Evolutionary conservation across 2,113 vertebrate species (phyloP).

Genomic region (Theristicus caerulescens): DNA sequence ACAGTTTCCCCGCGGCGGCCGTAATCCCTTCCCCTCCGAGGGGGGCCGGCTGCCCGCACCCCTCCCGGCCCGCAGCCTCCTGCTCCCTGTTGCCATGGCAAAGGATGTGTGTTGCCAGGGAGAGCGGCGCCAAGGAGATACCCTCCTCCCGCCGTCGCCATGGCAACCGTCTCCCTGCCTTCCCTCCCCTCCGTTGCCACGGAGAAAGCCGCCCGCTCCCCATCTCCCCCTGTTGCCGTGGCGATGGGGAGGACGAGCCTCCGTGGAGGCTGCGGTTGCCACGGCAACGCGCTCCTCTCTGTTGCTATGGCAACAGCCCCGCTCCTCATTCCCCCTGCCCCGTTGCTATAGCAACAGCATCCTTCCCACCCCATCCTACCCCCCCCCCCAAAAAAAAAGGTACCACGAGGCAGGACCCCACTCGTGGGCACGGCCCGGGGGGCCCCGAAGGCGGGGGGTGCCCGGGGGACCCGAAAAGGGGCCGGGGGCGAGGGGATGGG

Average conservation of each 20-base stretch:
- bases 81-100: conserved; percentile 73
- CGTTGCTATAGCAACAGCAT: conserved; percentile 58
- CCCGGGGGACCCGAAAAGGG: not conserved
- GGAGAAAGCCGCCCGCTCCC: conserved; percentile 59
- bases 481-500: not conserved
- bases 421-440: not conserved
- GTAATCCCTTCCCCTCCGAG: conserved; percentile 40
- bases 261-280: not conserved
- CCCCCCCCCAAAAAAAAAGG: too few species aligned
- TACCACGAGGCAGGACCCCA: not conserved
- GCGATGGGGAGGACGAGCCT: not conserved
- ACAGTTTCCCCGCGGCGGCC: not conserved
- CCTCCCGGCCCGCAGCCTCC: conserved; percentile 39
- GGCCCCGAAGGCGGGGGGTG: too few species aligned
- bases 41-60: conserved; percentile 40
- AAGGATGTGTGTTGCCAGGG: conserved; percentile 75
- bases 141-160: conserved; percentile 52
- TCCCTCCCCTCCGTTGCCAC: conserved; percentile 22
- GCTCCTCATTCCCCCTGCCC: conserved; percentile 28
- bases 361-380: not conserved
- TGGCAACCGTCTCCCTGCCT: conserved; percentile 50
- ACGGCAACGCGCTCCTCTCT: not conserved
- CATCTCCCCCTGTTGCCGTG: conserved; percentile 33
- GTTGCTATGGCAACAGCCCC: conserved; percentile 46
- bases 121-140: conserved; percentile 63